A percentile compares a stretch with the other conserved stretches of the same genome.
Evolutionary conservation across 1,140 invertebrate species (phyloP).

Genomic region (Dendroctonus ponderosae): DNA sequence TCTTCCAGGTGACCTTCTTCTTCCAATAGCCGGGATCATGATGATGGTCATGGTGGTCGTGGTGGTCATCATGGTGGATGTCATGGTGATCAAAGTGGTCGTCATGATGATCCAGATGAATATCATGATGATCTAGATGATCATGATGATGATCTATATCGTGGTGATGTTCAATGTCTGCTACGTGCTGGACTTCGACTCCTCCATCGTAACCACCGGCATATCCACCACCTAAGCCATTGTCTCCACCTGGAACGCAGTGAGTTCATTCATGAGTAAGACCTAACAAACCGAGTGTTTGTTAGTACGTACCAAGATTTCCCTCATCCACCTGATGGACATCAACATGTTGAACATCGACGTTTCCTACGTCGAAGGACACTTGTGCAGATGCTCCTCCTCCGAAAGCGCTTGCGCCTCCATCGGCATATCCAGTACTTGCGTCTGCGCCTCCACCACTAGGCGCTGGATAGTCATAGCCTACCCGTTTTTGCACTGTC

Average conservation of each 20-base stretch:
- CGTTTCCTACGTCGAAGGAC: constrained; percentile 17
- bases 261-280: background rate
- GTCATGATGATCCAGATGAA: constrained; percentile 51
- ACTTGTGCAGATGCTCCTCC: constrained; percentile 19
- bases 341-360: constrained; percentile 25
- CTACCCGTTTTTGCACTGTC: constrained; percentile 27
- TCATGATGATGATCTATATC: constrained; percentile 42
- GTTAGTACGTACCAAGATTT: background rate
- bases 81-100: constrained; percentile 51
- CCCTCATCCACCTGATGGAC: constrained; percentile 19
- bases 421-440: background rate
- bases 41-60: constrained; percentile 49
- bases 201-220: constrained; percentile 14
- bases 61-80: constrained; percentile 45
- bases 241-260: constrained; percentile 2
- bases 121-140: constrained; percentile 45
- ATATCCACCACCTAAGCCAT: constrained; percentile 4
- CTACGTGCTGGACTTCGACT: constrained; percentile 30
- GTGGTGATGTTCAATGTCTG: constrained; percentile 38
- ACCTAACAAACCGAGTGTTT: background rate
- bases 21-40: constrained; percentile 62
- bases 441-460: constrained; percentile 9
- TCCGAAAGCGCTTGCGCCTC: constrained; percentile 18
- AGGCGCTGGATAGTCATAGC: constrained; percentile 31
- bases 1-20: constrained; percentile 65